Evolutionary conservation across 2,888 invertebrate species (phyloP), one percentile per base, ranked within the genome.

Genomic region (Callimorpha dominula): DNA sequence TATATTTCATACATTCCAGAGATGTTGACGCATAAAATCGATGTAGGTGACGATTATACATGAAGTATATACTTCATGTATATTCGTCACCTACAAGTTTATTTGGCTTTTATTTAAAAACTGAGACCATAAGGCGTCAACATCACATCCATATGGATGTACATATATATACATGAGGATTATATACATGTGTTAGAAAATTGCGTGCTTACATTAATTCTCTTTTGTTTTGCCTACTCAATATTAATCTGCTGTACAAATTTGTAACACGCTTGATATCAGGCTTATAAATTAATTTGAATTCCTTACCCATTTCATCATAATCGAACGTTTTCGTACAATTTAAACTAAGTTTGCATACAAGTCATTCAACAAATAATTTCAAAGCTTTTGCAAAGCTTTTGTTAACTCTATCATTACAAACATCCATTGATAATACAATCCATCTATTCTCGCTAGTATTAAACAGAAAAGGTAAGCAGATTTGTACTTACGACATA

Each of bases 241-340:
- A 65, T 50, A 50, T 17, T 50, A 65, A 50, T 40, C 7, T 31
- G 8, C 31, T 49, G 12, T 31, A 49, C 20, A 20, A 11, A 11
- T 57, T 57, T 20, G 20, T 20, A 20, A 60, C 31, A 65, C 31
- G 31, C 17, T 65, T 50, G 49, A 65, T 65, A 31, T 46, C 15
- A 65, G 65, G 15, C 17, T 65, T 50, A 65, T 15, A 65, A 40
- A 50, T 65, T 50, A 40, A 40, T 40, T 50, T 49, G 15, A 65
- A 65, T 65, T 65, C 9, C 40, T 40, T 20, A 11, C 17, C 17
- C 14, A 31, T 20, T 65, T 40, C 40, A 15, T 4, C 31, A 65
- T 49, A 31, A 46, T 49, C 49, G 15, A 31, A 31, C 31, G 20
- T n/a, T 65, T 65, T 14, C 7, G 15, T 17, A 46, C n/a, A 64